Base-by-base conservation (phyloP, 2,113 vertebrate species). In the Equus przewalskii region DNA sequence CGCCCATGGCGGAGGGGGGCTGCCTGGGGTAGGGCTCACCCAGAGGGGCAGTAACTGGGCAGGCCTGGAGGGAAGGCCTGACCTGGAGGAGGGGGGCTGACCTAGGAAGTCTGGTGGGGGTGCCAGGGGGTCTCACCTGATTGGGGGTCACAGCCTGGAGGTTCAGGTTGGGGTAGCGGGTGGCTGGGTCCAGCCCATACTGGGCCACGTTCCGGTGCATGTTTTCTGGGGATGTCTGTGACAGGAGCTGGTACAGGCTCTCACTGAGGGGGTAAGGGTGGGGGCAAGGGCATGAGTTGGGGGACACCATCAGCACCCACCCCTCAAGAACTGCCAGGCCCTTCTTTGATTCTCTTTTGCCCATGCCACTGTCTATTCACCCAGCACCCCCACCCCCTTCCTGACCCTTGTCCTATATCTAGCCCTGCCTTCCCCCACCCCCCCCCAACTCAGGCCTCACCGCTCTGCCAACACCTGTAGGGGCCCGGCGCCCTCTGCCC, bases 221-320 rank as follows among this genome's bases (percentile, higher is more conserved):
- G 98, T 99, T 99, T 88, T 99, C 99, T 0, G 99, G 99, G 0
- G 99, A 99, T 0, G 99, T 99, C 98, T 99, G 99, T 0, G 99
- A 99, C 69, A 99, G 98, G 73, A 98, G 98, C 99, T 99, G 99
- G 98, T 99, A 99, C 86, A 99, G 89, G 64, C 99, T 99, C 82
- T 99, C 99, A 90, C 99, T 99, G 98, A 70, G 89, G 26, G 30
- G 14, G 21, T 36, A 51, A 33, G 30, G 70, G 46, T 10, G 33
- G 16, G 72, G 90, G 54, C 12, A 11, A 64, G 10, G 41, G 78
- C 22, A 56, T 0, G 13, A 54, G 41, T 16, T 28, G 22, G 21
- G 56, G 10, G 58, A 26, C 0, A 49, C 12, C 62, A 15, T 97
- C 60, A 93, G 88, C 6, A 28, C 22, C 26, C 15, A 72, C 5